Conservation (phyloP, 2,888 invertebrate species). For the Sesia bembeciformis region DNA sequence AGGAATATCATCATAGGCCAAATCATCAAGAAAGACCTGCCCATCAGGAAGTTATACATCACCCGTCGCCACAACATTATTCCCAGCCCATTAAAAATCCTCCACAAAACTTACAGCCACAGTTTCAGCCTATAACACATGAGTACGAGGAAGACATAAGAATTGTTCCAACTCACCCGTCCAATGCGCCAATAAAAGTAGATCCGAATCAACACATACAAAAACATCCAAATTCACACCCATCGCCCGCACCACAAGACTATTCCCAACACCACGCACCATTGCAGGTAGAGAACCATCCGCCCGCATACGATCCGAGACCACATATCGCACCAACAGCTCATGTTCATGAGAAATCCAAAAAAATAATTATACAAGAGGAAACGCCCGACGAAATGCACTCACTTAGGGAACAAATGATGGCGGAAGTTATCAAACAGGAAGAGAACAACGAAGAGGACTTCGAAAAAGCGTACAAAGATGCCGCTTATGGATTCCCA, state of each 20-base stretch:
- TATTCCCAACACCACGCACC: conserved; percentile 2
- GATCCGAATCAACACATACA: conserved; percentile 38
- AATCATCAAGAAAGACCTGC: conserved; percentile 1
- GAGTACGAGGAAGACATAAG: conserved; percentile 48
- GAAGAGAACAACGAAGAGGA: conserved; percentile 60
- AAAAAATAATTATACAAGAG: conserved; percentile 44
- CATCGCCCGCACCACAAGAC: conserved; percentile 12
- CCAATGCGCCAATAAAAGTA: conserved; percentile 36
- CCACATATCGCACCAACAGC: conserved; percentile 16
- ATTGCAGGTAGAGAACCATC: conserved; percentile 6
- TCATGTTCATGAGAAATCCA: conserved; percentile 44
- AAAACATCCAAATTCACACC: conserved; percentile 12
- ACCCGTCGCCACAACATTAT: conserved; percentile 12
- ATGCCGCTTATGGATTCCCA: conserved; percentile 59
- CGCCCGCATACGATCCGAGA: conserved; percentile 9
- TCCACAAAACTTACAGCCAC: conserved; percentile 17
- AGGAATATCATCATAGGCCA: conserved; percentile 7
- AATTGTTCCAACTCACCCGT: conserved; percentile 25
- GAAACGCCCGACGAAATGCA: conserved; percentile 46
- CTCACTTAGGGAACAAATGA: conserved; percentile 36
- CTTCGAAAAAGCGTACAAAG: conserved; percentile 60
- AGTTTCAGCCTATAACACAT: conserved; percentile 28
- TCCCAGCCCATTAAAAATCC: conserved; percentile 15
- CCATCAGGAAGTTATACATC: conserved; percentile 5
- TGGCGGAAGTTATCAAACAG: conserved; percentile 37